phyloP scores from a whole-genome alignment of 1,140 invertebrate genomes.

The Trachymyrmex septentrionalis region DNA sequence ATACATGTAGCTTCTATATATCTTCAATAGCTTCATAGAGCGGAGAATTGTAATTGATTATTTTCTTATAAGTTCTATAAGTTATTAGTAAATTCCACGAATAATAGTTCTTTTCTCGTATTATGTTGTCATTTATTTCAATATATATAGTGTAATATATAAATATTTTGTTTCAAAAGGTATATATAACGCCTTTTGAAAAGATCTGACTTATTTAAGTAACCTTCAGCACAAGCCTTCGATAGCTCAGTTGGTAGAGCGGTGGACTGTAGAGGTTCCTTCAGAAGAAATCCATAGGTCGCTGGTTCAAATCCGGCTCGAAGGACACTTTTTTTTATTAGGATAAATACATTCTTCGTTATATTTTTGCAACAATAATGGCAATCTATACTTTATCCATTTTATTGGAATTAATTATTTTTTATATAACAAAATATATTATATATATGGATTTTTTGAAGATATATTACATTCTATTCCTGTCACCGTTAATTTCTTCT shows the following conservation, averaged over 20 bases:
- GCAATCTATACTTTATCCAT: neutral
- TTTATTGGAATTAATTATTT: neutral
- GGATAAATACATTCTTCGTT: neutral
- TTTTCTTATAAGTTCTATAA: conserved; percentile 53
- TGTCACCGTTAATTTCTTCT: neutral
- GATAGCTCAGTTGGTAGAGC: conserved; percentile 75
- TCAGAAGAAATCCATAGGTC: conserved; percentile 80
- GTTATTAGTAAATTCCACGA: neutral
- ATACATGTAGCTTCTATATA: conserved; percentile 89
- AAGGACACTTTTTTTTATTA: conserved; percentile 75
- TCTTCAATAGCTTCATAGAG: conserved; percentile 91
- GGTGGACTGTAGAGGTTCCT: conserved; percentile 68
- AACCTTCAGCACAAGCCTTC: conserved; percentile 39
- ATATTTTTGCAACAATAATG: neutral
- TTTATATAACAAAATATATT: neutral
- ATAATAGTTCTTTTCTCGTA: neutral
- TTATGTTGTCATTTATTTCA: conserved; percentile 2
- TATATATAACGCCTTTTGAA: neutral
- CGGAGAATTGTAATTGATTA: conserved; percentile 91
- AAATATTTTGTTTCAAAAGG: neutral
- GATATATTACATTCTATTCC: neutral
- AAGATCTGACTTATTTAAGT: conserved; percentile 2
- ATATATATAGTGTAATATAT: neutral
- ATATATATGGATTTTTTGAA: neutral
- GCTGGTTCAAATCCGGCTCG: conserved; percentile 84